Evolutionary conservation across 1,140 invertebrate species (phyloP).

Genomic region (Araneus ventricosus): DNA sequence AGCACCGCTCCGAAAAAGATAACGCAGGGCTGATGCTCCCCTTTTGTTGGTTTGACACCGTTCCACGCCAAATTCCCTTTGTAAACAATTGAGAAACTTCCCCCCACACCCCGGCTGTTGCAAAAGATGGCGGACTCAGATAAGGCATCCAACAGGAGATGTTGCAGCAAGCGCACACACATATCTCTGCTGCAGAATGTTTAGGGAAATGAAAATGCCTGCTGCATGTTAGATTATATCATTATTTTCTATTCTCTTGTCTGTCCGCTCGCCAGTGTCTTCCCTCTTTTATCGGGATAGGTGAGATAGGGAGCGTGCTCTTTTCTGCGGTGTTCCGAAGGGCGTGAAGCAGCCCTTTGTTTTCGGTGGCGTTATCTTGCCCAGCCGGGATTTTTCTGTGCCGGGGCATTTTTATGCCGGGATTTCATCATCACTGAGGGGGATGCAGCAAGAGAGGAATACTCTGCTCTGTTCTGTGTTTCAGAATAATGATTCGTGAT

Average conservation of each 20-base stretch:
- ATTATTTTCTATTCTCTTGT: slow-evolving; percentile 41
- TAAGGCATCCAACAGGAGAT: neutral
- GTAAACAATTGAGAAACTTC: slow-evolving; percentile 57
- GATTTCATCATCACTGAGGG: neutral
- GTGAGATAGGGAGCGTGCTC: slow-evolving; percentile 25
- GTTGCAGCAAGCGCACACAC: neutral
- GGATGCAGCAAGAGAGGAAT: neutral
- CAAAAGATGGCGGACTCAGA: slow-evolving; percentile 53
- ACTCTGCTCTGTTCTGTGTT: neutral
- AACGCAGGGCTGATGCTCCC: slow-evolving; percentile 15
- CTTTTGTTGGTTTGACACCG: slow-evolving; percentile 58
- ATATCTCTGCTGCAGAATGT: slow-evolving; percentile 28
- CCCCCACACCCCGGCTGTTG: neutral
- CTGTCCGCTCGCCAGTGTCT: neutral
- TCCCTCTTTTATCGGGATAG: slow-evolving; percentile 28
- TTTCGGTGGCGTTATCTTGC: slow-evolving; percentile 14
- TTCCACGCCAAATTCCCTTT: slow-evolving; percentile 31
- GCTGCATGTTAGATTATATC: slow-evolving; percentile 9
- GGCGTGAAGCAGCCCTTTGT: slow-evolving; percentile 9
- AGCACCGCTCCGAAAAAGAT: slow-evolving; percentile 43
- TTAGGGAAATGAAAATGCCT: slow-evolving; percentile 66
- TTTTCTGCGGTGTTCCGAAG: neutral
- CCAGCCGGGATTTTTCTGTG: neutral
- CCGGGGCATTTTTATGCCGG: neutral
- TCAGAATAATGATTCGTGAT: neutral